phyloP scores from a whole-genome alignment of 2,797 vertebrate species.

The Melanotaenia trifasciata region DNA sequence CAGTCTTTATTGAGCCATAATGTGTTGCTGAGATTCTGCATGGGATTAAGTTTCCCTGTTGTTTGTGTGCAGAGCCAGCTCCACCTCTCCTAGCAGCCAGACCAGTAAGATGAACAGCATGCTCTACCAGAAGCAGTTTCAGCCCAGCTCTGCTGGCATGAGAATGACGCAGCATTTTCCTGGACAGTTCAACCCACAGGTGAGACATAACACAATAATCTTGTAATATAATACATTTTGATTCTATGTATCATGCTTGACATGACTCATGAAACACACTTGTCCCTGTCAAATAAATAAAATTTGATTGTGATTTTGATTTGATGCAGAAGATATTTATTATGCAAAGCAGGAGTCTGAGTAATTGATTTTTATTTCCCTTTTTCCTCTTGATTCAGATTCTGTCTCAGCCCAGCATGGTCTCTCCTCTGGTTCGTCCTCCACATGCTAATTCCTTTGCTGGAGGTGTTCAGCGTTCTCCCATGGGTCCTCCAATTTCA shows the following conservation, averaged over 20 bases:
- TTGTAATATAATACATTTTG: neutral
- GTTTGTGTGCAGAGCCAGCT: conserved; percentile 87
- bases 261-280: too few species aligned
- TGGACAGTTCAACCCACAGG: conserved; percentile 97
- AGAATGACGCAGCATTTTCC: conserved; percentile 95
- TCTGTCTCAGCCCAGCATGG: conserved; percentile 95
- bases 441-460: conserved; percentile 94
- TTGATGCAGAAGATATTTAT: neutral
- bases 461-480: conserved; percentile 91
- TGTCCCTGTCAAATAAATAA: too few species aligned
- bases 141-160: conserved; percentile 89
- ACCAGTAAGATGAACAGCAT: conserved; percentile 98
- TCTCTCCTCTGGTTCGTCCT: conserved; percentile 94
- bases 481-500: conserved; percentile 88
- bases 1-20: neutral
- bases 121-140: conserved; percentile 98
- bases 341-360: neutral
- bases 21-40: neutral
- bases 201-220: neutral
- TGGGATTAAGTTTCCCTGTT: neutral
- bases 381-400: conserved; percentile 82
- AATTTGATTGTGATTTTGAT: too few species aligned
- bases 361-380: neutral
- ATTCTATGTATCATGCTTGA: neutral
- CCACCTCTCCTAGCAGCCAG: conserved; percentile 97